phyloP scores from a whole-genome alignment of 2,113 vertebrate genomes.

The Lynx canadensis region DNA sequence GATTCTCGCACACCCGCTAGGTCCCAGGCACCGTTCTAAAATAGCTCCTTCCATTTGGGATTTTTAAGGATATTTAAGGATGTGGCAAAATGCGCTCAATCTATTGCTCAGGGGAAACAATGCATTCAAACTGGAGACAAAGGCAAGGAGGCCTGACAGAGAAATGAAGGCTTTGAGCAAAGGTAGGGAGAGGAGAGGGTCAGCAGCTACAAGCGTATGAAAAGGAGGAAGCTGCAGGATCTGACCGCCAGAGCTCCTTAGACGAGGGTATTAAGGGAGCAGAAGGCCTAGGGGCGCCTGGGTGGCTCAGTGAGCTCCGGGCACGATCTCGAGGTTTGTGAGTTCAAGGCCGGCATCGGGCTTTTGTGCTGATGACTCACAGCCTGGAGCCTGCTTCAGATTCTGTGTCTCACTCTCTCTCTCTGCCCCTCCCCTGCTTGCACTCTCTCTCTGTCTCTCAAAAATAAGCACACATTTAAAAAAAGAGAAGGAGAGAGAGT shows the following conservation, averaged over 20 bases:
- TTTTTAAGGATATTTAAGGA: conserved; percentile 40
- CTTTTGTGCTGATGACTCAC: no score
- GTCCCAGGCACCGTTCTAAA: conserved; percentile 30
- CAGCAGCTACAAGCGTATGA: fast-evolving
- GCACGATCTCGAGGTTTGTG: no score
- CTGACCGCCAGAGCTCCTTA: neutral
- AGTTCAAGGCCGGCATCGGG: fast-evolving
- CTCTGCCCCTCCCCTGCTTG: no score
- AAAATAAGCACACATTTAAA: no score
- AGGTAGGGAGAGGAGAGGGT: neutral
- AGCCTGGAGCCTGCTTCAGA: no score
- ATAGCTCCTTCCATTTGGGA: conserved; percentile 28
- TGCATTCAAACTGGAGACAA: neutral
- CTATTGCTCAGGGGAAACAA: neutral
- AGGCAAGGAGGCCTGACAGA: neutral
- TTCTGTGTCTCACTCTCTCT: no score
- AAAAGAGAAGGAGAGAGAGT: no score
- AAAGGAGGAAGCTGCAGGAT: fast-evolving
- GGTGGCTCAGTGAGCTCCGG: no score
- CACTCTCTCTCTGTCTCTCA: no score
- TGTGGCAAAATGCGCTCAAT: neutral
- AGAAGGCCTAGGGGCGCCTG: neutral
- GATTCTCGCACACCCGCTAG: neutral
- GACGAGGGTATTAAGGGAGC: no score
- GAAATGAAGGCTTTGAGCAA: neutral